Evolutionary conservation across 2,113 vertebrate species (phyloP), one percentile per base, ranked within the genome.

Genomic region (Spea bombifrons): DNA sequence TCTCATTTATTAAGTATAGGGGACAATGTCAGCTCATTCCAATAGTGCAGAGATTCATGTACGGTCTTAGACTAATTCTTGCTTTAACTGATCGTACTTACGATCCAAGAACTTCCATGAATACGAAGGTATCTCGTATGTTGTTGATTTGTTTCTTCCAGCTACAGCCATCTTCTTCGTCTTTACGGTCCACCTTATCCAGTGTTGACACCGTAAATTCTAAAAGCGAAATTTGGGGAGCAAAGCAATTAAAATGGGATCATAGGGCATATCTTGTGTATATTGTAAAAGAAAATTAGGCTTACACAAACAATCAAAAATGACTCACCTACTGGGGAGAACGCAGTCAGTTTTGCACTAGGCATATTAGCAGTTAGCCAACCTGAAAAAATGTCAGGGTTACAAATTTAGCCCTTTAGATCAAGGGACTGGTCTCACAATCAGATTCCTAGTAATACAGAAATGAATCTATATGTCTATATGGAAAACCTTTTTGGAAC

Each of bases 111-210:
- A 92, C 94, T 73, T 94, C 95, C 87, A 94, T 93, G 89, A 98
- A 97, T 73, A 95, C 91, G 83, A 97, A 97, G 0, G 95, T 92
- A 10, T 96, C 95, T 3, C 94, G 92, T 84, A 98, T 98, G 86
- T 97, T 96, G 85, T 80, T 93, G 1, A 90, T 94, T 82, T 86
- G 94, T 67, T 97, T 98, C 90, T 95, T 98, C 95, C 96, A 97
- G 83, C 90, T 93, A 82, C 91, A 89, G 75, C 86, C 78, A 66
- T 85, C 89, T 0, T 92, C 89, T 17, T 94, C 94, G 63, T 95
- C 94, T 78, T 94, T 94, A 78, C 88, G 89, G 73, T 95, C 93
- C 94, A 96, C 95, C 30, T 83, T 88, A 89, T 91, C 90, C 87
- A 93, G 84, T 83, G 85, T 87, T 89, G 92, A 90, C 67, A 80